These are phyloP conservation scores for Orthosia gracilis DNA, from an alignment of 2,888 invertebrate genomes.

Conservation along the genomic window DNA sequence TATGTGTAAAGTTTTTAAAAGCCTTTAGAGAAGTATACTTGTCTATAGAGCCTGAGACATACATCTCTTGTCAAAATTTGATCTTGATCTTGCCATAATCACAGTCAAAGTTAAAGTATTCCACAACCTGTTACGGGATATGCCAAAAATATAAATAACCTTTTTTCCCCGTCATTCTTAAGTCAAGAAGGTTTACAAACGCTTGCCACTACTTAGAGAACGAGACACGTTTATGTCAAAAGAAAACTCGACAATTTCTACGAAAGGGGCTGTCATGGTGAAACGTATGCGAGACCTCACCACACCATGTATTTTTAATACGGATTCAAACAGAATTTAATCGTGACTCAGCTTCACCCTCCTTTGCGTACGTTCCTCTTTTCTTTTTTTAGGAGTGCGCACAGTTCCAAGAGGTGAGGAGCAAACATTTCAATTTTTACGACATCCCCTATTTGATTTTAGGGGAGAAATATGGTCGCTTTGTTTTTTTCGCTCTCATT, in stretches of 20 bases:
- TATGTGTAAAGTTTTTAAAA: too few relatives aligned
- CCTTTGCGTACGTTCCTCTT: constrained; percentile 54
- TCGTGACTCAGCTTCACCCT: constrained; percentile 36
- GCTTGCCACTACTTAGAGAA: constrained; percentile 8
- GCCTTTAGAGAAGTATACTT: too few relatives aligned
- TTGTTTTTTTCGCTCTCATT: constrained; percentile 45
- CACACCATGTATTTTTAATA: constrained; percentile 53
- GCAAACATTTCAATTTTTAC: constrained; percentile 62
- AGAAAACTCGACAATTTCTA: constrained; percentile 29
- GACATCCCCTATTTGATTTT: constrained; percentile 51
- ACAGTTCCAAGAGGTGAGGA: constrained; percentile 49
- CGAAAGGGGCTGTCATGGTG: constrained; percentile 15
- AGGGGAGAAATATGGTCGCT: constrained; percentile 30
- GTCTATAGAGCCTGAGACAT: too few relatives aligned
- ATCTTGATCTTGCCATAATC: neutral
- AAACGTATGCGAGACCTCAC: constrained; percentile 23
- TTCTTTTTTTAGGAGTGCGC: constrained; percentile 37
- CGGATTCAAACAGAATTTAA: constrained; percentile 59
- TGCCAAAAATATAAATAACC: neutral
- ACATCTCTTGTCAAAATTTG: neutral
- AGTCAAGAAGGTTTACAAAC: constrained; percentile 29
- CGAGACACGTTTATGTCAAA: constrained; percentile 37
- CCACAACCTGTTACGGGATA: neutral
- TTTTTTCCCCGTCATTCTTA: constrained; percentile 1
- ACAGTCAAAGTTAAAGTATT: neutral